phyloP scores from a whole-genome alignment of 2,797 vertebrate species.

The Pseudomugil tenellus region DNA sequence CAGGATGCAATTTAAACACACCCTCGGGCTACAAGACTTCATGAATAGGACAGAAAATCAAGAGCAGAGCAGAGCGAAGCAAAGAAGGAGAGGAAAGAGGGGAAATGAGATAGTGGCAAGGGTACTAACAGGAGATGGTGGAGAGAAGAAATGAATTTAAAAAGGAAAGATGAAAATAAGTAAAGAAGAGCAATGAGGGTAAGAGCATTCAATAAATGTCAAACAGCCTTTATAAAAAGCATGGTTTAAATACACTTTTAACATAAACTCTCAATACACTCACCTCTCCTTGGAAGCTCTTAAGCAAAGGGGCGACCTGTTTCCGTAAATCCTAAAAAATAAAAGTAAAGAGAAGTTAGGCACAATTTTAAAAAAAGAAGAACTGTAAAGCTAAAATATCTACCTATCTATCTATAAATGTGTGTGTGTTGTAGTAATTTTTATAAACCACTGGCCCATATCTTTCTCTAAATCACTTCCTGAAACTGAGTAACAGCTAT shows the following conservation, averaged over 20 bases:
- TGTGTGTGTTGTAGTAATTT: too few relatives aligned
- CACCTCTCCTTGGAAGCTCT: constrained; percentile 99
- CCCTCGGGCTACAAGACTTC: constrained; percentile 77
- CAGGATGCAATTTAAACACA: constrained; percentile 86
- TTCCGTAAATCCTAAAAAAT: constrained; percentile 92
- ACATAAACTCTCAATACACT: constrained; percentile 68
- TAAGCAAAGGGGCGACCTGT: constrained; percentile 97
- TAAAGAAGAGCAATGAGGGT: constrained; percentile 17
- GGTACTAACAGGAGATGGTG: constrained; percentile 60
- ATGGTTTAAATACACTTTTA: constrained; percentile 34
- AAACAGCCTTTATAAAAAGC: constrained; percentile 37
- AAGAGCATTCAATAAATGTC: constrained; percentile 49
- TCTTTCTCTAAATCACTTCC: constrained; percentile 2
- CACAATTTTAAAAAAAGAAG: not conserved
- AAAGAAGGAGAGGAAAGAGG: constrained; percentile 69
- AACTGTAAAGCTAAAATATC: constrained; percentile 10
- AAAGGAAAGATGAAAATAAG: constrained; percentile 30
- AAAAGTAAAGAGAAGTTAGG: constrained; percentile 1
- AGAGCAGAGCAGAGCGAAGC: constrained; percentile 73
- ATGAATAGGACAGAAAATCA: constrained; percentile 83
- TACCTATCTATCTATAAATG: too few relatives aligned
- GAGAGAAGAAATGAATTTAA: constrained; percentile 51
- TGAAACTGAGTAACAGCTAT: constrained; percentile 11
- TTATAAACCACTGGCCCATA: not conserved
- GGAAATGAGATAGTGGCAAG: constrained; percentile 72